These are phyloP conservation scores for Polyommatus icarus DNA, from an alignment of 2,888 invertebrate species.

Conservation along the genomic window DNA sequence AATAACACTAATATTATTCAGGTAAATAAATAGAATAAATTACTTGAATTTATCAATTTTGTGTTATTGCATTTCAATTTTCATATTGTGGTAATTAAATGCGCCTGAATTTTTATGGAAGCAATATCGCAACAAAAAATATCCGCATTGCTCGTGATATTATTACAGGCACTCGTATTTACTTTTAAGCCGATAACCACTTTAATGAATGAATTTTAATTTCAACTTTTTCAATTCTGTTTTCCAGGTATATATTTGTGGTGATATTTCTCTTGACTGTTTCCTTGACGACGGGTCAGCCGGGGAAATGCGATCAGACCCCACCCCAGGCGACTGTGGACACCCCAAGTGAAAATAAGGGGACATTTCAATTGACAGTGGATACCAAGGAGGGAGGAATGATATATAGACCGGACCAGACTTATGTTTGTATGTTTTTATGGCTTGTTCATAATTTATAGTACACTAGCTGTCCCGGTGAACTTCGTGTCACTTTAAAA, in stretches of 20 bases:
- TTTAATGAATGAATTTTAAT: constrained; percentile 5
- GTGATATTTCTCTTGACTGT: background rate
- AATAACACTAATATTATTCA: background rate
- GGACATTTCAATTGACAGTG: constrained; percentile 55
- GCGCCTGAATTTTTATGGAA: constrained; percentile 3
- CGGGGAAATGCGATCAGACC: constrained; percentile 63
- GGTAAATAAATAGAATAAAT: background rate
- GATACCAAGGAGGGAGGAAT: constrained; percentile 47
- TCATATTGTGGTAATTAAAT: background rate
- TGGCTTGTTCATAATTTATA: too few relatives aligned
- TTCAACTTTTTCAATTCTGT: background rate
- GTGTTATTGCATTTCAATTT: background rate
- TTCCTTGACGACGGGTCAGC: constrained; percentile 44
- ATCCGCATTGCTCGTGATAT: constrained; percentile 24
- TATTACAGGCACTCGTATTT: constrained; percentile 34
- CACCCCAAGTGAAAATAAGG: constrained; percentile 55
- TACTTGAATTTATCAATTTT: background rate
- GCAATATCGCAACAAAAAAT: background rate
- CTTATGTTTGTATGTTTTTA: constrained; percentile 63
- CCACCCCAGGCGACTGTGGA: constrained; percentile 53
- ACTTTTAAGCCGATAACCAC: background rate
- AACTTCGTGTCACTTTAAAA: too few relatives aligned
- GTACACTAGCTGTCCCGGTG: too few relatives aligned
- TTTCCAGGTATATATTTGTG: constrained; percentile 8
- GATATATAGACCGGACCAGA: constrained; percentile 61